These are phyloP conservation scores for Spongilla lacustris DNA, from an alignment of 37 sponge, comb jelly and placozoan species.

Conservation along the genomic window DNA sequence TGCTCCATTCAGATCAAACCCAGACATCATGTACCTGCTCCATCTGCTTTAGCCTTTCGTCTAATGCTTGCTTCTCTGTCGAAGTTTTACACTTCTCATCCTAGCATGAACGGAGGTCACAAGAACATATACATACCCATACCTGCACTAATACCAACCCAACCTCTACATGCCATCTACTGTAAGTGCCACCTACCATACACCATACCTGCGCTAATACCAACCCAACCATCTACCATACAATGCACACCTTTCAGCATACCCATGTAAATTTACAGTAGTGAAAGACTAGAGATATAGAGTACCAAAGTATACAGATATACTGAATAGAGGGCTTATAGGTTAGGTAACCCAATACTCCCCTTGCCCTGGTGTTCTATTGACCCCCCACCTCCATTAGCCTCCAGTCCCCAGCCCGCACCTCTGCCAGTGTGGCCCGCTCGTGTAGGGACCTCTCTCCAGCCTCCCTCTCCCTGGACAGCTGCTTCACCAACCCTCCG, in stretches of 20 bases:
- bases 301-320: too few relatives aligned
- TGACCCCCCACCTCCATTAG: neutral
- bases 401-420: neutral
- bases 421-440: constrained; percentile 37
- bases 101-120: constrained; percentile 4
- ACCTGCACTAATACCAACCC: neutral
- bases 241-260: too few relatives aligned
- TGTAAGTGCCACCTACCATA: too few relatives aligned
- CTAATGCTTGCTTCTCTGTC: neutral
- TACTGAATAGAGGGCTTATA: too few relatives aligned
- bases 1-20: neutral
- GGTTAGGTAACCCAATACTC: too few relatives aligned
- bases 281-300: too few relatives aligned
- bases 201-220: too few relatives aligned
- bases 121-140: constrained; percentile 33
- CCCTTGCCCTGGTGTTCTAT: neutral
- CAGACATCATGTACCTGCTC: neutral
- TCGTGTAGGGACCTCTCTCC: constrained; percentile 47
- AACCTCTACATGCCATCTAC: too few relatives aligned
- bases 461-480: constrained; percentile 76
- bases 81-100: constrained; percentile 9
- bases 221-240: too few relatives aligned
- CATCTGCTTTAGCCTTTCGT: constrained; percentile 11
- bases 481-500: constrained; percentile 79
- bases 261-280: too few relatives aligned